Conservation (phyloP, 2,888 invertebrate genomes). For the Eupithecia subfuscata region DNA sequence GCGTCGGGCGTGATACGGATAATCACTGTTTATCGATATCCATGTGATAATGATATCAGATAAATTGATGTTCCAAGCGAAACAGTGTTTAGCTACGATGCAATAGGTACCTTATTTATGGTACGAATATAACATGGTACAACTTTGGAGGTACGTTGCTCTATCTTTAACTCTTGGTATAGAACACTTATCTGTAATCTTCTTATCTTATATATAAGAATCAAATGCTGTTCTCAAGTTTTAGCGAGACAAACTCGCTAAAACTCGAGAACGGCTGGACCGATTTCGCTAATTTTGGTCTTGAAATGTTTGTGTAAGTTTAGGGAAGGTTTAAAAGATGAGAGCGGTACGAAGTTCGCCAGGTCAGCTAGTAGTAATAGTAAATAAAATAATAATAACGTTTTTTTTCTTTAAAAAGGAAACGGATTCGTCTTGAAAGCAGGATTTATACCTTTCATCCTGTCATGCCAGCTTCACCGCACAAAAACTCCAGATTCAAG, state of each 20-base stretch:
- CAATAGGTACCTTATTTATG: neutral
- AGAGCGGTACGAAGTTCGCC: too few relatives aligned
- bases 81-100: neutral
- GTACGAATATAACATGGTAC: neutral
- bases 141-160: neutral
- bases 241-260: too few relatives aligned
- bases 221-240: too few relatives aligned
- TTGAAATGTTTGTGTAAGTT: too few relatives aligned
- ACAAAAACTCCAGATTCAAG: slow-evolving; percentile 49
- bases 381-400: neutral
- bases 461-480: slow-evolving; percentile 33
- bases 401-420: neutral
- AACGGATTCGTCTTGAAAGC: neutral
- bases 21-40: slow-evolving; percentile 66
- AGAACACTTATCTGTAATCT: too few relatives aligned
- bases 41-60: slow-evolving; percentile 52
- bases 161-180: too few relatives aligned
- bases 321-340: too few relatives aligned
- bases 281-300: too few relatives aligned
- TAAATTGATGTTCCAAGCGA: slow-evolving; percentile 18
- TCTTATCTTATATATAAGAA: too few relatives aligned
- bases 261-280: too few relatives aligned
- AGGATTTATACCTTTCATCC: slow-evolving; percentile 35
- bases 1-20: slow-evolving; percentile 64
- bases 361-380: too few relatives aligned